Base-by-base conservation (phyloP, 2,797 vertebrate species). In the Corythornis leucogaster region DNA sequence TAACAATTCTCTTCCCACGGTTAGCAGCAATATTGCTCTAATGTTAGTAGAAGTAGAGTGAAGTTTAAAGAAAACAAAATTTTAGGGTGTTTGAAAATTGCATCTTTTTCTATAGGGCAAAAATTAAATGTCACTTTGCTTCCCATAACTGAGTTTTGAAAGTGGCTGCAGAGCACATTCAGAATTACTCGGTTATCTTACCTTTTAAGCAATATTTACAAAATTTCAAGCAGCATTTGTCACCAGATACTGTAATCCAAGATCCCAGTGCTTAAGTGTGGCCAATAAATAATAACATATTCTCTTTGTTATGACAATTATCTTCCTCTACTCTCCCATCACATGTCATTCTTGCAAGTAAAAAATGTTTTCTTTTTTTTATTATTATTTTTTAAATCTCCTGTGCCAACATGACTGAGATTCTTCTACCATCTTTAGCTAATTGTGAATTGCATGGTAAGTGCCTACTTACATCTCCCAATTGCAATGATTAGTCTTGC, bases 221-320 rank as follows among this genome's bases (percentile, higher is more conserved):
- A 86, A 78, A 90, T 95, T 90, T 83, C 85, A 78, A 92, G 92
- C 77, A 86, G 71, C 26, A 85, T 96, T 96, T 96, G 93, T 93
- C 90, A 96, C 93, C 70, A 94, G 90, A 94, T 96, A 94, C 74
- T 93, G 20, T 95, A 95, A 95, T 94, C 89, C 95, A 90, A 86
- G 71, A 88, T 95, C 85, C 62, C 45, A 81, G 25, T 91, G 68
- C 89, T 95, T 93, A 85, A 83, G 80, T 87, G 55, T 93, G 96
- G 91, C 93, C 96, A 96, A 96, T 96, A 97, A 96, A 97, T 96
- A 97, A 97, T 95, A 95, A 97, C 92, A 96, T 73, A 95, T 84
- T 96, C 80, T 62, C 87, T 96, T 96, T 96, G 95, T 97, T 97
- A 96, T 97, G 95, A 96, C 96, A 97, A 96, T 96, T 92, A 95